Evolutionary conservation across 2,113 vertebrate genomes (phyloP), one percentile per base, ranked within the genome.

Genomic region (Desmodus rotundus): DNA sequence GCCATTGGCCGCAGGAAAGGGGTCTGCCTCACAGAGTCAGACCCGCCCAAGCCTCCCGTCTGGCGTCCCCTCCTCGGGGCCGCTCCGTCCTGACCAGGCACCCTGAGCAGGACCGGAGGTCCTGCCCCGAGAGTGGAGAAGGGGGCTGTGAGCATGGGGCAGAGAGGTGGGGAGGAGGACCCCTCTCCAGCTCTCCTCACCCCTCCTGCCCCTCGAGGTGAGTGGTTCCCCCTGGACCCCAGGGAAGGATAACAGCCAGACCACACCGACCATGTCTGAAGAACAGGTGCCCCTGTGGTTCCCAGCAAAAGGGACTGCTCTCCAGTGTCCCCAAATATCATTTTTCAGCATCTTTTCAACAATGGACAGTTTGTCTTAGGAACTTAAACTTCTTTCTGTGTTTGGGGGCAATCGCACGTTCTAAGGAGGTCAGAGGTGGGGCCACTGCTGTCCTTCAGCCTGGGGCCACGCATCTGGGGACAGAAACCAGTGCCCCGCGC

Each of bases 1-100:
- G 1, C 36, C 0, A 0, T 16, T 6, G 31, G n/a, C 14, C 4
- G 9, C 24, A 63, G 43, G n/a, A 26, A 12, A 43, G 9, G 31
- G 26, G 12, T 54, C 74, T 67, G 87, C 17, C 36, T 31, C n/a
- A 16, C 52, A 11, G 14, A 33, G 61, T 31, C 36, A 26, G 63
- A 56, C 20, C 54, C 33, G 2, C 26, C 13, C 3, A 1, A 4
- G 6, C 15, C 36, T 54, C 36, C 36, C 8, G 0, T 3, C 12
- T 4, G 9, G 20, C 45, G 12, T 3, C 20, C 7, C 70, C 50
- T 41, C 45, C n/a, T 10, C 1, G 6, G 58, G 58, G 73, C 5
- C 0, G 15, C 72, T 16, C 47, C 0, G 9, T 41, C 81, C 47
- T 20, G 38, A 28, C 36, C 47, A 3, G 58, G 28, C 56, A 1